Percentiles rank a stretch among this genome's conserved stretches.
These are phyloP conservation scores for Bolinopsis microptera DNA, from an alignment of 37 sponge, comb jelly and placozoan species.

Conservation along the genomic window DNA sequence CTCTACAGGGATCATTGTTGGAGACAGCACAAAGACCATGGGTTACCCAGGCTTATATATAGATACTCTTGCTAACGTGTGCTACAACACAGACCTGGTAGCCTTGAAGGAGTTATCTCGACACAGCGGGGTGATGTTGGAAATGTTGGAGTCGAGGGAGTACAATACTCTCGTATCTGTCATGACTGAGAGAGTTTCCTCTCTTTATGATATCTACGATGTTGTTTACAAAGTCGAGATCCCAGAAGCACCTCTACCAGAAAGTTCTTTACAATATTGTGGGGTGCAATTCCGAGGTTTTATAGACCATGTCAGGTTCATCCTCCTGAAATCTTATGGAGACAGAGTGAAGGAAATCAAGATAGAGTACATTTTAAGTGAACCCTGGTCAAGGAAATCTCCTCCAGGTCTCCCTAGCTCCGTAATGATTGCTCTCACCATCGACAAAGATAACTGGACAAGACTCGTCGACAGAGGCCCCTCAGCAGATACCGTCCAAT, in stretches of 20 bases:
- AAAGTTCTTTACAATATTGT: neutral
- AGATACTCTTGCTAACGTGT: neutral
- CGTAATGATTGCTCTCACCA: neutral
- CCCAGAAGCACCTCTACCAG: neutral
- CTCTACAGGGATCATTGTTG: neutral
- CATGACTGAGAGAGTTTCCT: neutral
- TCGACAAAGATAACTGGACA: constrained; percentile 10
- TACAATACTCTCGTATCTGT: constrained; percentile 35
- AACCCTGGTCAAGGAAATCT: constrained; percentile 7
- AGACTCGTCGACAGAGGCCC: constrained; percentile 76
- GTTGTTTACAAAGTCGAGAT: constrained; percentile 15
- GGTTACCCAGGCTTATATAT: neutral
- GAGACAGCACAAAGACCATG: neutral
- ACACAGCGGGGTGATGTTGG: neutral
- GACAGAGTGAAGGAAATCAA: constrained; percentile 27
- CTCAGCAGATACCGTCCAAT: constrained; percentile 82
- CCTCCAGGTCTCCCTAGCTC: neutral
- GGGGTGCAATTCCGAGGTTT: neutral
- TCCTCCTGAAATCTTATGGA: neutral
- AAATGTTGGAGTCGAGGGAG: neutral
- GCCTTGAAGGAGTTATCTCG: neutral
- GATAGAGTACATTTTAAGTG: neutral
- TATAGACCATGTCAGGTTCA: neutral
- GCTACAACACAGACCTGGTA: neutral
- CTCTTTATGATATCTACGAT: neutral